These are phyloP conservation scores for Trichacis sp. DNA, from an alignment of 2,888 invertebrate species.

Conservation along the genomic window DNA sequence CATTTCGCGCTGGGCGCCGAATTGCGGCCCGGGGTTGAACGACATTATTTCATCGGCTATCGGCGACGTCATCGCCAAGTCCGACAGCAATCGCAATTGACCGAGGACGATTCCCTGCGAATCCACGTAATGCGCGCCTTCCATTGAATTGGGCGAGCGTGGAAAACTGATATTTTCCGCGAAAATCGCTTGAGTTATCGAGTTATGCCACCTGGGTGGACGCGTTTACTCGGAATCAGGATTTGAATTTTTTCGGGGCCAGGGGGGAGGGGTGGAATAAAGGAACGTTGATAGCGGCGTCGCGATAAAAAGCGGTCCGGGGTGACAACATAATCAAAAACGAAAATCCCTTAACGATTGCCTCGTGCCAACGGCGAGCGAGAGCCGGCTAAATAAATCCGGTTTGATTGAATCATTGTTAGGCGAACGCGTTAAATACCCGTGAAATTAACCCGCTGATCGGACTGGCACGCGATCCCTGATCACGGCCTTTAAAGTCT, in stretches of 20 bases:
- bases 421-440: conserved; percentile 63
- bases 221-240: too few relatives aligned
- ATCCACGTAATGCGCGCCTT: conserved; percentile 30
- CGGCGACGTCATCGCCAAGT: conserved; percentile 33
- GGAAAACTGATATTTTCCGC: not conserved
- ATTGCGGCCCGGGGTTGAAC: conserved; percentile 50
- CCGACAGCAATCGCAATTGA: conserved; percentile 42
- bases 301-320: too few relatives aligned
- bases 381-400: conserved; percentile 55
- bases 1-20: conserved; percentile 62
- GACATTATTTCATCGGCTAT: conserved; percentile 42
- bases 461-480: conserved; percentile 55
- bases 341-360: conserved; percentile 52
- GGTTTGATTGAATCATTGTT: conserved; percentile 64
- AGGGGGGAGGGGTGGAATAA: too few relatives aligned
- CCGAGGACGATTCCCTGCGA: conserved; percentile 38
- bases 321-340: conserved; percentile 38
- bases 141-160: conserved; percentile 21
- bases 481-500: conserved; percentile 58
- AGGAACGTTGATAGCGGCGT: too few relatives aligned
- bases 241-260: too few relatives aligned
- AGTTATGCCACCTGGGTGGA: too few relatives aligned
- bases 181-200: not conserved
- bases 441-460: conserved; percentile 65
- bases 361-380: conserved; percentile 52